Evolutionary conservation across 2,888 invertebrate genomes (phyloP).

Genomic region (Calameuta filiformis): DNA sequence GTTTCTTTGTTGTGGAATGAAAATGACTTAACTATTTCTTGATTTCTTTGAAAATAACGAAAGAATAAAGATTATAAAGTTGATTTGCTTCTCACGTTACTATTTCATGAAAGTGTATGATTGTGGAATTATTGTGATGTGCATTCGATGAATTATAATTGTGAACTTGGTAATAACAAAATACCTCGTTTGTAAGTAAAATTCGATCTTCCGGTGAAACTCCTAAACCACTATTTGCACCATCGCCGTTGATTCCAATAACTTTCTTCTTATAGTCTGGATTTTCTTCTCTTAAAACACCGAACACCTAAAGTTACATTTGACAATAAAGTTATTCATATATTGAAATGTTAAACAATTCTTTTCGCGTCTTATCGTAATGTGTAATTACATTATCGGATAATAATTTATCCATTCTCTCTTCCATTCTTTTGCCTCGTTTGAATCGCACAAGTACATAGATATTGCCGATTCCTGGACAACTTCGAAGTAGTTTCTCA

Average conservation of each 20-base stretch:
- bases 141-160: too few species aligned
- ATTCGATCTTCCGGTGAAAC: slow-evolving; percentile 58
- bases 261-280: slow-evolving; percentile 62
- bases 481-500: slow-evolving; percentile 34
- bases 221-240: slow-evolving; percentile 57
- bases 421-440: slow-evolving; percentile 20
- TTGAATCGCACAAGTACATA: slow-evolving; percentile 33
- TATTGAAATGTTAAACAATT: neutral
- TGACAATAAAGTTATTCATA: slow-evolving; percentile 17
- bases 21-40: too few species aligned
- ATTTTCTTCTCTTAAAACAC: slow-evolving; percentile 36
- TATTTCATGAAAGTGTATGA: too few species aligned
- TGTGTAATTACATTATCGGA: slow-evolving; percentile 13
- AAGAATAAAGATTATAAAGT: too few species aligned
- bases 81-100: too few species aligned
- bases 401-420: slow-evolving; percentile 25
- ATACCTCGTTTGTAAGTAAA: slow-evolving; percentile 27
- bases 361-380: too few species aligned
- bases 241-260: slow-evolving; percentile 62
- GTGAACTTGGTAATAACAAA: neutral
- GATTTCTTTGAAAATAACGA: too few species aligned
- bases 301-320: slow-evolving; percentile 37
- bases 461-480: slow-evolving; percentile 28
- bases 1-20: too few species aligned
- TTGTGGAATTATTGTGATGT: too few species aligned